Evolutionary conservation across 1,140 invertebrate genomes (phyloP).

Genomic region (Aphaenogaster ashmeadi): DNA sequence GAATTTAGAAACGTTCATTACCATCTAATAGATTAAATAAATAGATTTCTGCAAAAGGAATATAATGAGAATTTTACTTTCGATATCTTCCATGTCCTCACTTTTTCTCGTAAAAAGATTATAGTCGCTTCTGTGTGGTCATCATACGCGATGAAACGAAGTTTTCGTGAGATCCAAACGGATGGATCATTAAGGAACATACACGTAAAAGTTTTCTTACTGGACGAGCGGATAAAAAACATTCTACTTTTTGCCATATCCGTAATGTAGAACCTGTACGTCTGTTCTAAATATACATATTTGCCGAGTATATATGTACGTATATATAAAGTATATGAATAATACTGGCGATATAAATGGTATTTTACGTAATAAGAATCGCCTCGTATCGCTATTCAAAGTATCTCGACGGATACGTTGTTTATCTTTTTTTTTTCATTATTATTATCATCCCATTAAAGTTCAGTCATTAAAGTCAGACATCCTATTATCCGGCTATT

Average conservation of each 20-base stretch:
- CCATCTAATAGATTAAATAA: not conserved
- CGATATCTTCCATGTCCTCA: not conserved
- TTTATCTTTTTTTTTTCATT: conserved; percentile 21
- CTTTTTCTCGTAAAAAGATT: conserved; percentile 31
- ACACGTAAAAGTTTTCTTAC: conserved; percentile 67
- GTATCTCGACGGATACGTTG: not conserved
- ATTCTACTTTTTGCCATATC: conserved; percentile 58
- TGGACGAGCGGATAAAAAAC: conserved; percentile 60
- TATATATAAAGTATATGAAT: conserved; percentile 9
- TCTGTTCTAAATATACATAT: not conserved
- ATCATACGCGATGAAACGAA: conserved; percentile 70
- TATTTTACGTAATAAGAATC: conserved; percentile 16
- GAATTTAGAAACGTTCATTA: conserved; percentile 12
- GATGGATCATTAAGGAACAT: conserved; percentile 76
- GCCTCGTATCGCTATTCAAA: not conserved
- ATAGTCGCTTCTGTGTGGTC: conserved; percentile 62
- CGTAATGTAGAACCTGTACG: conserved; percentile 27
- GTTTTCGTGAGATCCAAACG: conserved; percentile 76
- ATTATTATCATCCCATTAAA: conserved; percentile 58
- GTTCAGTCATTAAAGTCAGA: conserved; percentile 56
- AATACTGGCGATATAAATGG: not conserved
- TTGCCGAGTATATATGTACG: not conserved
- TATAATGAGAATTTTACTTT: conserved; percentile 16
- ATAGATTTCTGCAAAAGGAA: conserved; percentile 11
- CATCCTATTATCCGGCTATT: conserved; percentile 34